Evolutionary conservation across 2,888 invertebrate species (phyloP), one percentile per base, ranked within the genome.

Genomic region (Steromphala cineraria): DNA sequence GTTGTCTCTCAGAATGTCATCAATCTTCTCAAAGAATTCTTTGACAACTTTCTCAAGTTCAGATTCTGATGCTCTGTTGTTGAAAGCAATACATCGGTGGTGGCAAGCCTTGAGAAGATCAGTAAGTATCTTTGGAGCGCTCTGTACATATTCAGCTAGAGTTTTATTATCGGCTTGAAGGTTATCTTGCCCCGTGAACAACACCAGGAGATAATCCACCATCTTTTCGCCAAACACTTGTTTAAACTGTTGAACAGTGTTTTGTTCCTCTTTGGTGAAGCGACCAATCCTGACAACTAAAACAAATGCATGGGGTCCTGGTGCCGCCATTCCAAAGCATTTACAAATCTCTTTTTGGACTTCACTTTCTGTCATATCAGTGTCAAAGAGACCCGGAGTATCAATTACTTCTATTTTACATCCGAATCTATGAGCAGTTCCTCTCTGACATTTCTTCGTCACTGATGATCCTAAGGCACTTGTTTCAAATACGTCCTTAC

Each of bases 331-430:
- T n/a, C 52, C 75, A 21, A 75, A 8, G 21, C 75, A 75, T 28
- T 75, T 75, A 17, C 19, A 19, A 10, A 75, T 78, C 53, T 83
- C 83, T 2, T 46, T 76, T 19, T 78, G 80, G n/a, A 83, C 75
- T 0, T 46, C 53, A 17, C 75, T 76, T 53, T 83, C 81, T 19
- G 78, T 67, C 75, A 81, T 77, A 10, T 79, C 80, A 3, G 83
- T 81, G 71, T 83, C 83, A 75, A 83, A 83, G 53, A 83, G 46
- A 17, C 83, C 83, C 17, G 83, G 83, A n/a, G 80, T 83, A 52
- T 83, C 83, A 3, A 83, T 79, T 8, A 83, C 53, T 19, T 78
- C 74, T 21, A 83, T 21, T 3, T 52, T 53, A n/a, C 78, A 36
- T 15, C 67, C 78, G n/a, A 78, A 79, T 13, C 82, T 52, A 24